phyloP scores from a whole-genome alignment of 2,888 invertebrate genomes.

The Crematogaster levior region DNA sequence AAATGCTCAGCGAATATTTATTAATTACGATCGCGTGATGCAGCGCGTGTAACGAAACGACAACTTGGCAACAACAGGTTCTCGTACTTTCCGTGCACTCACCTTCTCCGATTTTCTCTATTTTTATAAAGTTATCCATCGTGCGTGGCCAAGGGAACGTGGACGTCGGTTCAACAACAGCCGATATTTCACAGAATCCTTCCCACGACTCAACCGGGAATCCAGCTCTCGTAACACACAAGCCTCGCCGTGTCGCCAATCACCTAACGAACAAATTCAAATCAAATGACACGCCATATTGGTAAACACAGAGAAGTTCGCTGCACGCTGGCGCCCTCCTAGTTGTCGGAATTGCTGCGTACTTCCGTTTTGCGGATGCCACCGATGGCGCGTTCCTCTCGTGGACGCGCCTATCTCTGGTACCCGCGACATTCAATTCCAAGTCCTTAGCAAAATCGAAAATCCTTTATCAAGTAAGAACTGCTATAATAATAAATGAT shows the following conservation, averaged over 20 bases:
- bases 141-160: not conserved
- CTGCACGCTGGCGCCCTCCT: not conserved
- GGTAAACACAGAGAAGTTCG: slow-evolving; percentile 69
- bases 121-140: slow-evolving; percentile 97
- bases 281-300: slow-evolving; percentile 81
- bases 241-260: slow-evolving; percentile 49
- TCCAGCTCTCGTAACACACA: slow-evolving; percentile 43
- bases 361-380: not conserved
- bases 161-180: too few relatives aligned
- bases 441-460: not conserved
- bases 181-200: not conserved
- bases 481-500: too few relatives aligned
- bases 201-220: not conserved
- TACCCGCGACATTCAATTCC: not conserved
- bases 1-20: not conserved
- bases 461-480: too few relatives aligned
- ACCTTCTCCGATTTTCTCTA: slow-evolving; percentile 99
- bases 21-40: not conserved
- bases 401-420: too few relatives aligned
- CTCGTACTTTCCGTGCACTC: slow-evolving; percentile 49
- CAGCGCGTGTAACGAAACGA: not conserved
- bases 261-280: slow-evolving; percentile 82
- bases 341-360: not conserved
- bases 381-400: too few relatives aligned
- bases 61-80: not conserved